Evolutionary conservation across 2,797 vertebrate species (phyloP), one percentile per base, ranked within the genome.

Genomic region (Rhinoraja longicauda): DNA sequence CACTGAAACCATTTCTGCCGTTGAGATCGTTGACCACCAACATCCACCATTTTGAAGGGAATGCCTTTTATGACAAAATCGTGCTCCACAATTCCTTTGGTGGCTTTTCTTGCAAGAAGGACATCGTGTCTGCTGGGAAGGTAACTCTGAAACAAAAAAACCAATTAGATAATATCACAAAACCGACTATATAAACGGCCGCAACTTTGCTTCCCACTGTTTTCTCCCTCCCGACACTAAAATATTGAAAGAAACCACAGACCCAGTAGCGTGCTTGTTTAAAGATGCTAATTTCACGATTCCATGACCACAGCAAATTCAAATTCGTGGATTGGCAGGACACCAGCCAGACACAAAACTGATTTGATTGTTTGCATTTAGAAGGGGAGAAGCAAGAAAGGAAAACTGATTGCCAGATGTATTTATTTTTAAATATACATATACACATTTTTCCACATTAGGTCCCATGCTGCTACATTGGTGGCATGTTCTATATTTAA

Each of bases 1-100:
- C 98, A 99, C 96, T 99, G 98, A 95, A 99, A 99, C 98, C 98
- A 99, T 95, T 99, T 99, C 94, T 99, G 98, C 94, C 98, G 97
- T 96, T 99, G 98, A 0, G 98, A 99, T 90, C 98, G 96, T 95
- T 99, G 98, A 93, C 98, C 98, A 0, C 98, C 98, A 0, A 99
- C 98, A 4, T 99, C 98, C 94, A 99, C 98, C 98, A 99, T 99
- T 96, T 98, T 99, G 95, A 99, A 99, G 12, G 98, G 98, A 93
- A 99, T 98, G 95, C 99, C 99, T 96, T 99, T 99, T 94, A 99
- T 99, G 93, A 99, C 94, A 93, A 99, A 99, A 96, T 99, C 98
- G 1, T 99, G 98, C 95, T 99, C 98, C 91, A 98, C 98, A 53
- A 99, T 99, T 39, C 98, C 98, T 95, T 99, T 99, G 0, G 98